These are phyloP conservation scores for Asobara japonica DNA, from an alignment of 1,140 invertebrate species.

Conservation along the genomic window DNA sequence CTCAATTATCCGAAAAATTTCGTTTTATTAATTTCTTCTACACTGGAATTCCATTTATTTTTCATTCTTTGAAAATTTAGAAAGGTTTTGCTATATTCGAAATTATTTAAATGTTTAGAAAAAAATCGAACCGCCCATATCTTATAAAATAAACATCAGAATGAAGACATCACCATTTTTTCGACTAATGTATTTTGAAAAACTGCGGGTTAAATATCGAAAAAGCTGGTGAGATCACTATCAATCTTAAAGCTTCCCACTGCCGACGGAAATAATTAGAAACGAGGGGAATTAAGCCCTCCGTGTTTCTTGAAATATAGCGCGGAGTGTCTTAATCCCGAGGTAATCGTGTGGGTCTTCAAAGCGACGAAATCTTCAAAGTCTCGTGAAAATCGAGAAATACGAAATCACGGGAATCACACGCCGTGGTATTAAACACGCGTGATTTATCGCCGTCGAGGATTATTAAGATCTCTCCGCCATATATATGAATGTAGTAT, in stretches of 20 bases:
- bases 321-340: not conserved
- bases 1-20: too few species aligned
- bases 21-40: too few species aligned
- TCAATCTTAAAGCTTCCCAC: too few species aligned
- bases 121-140: not conserved
- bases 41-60: too few species aligned
- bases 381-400: not conserved
- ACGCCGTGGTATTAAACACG: slow-evolving; percentile 14
- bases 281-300: too few species aligned
- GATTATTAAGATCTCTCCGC: slow-evolving; percentile 5
- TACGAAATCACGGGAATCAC: slow-evolving; percentile 2
- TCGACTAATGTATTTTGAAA: too few species aligned
- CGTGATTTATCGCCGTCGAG: not conserved
- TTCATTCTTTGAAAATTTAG: too few species aligned
- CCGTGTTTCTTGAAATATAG: not conserved
- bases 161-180: not conserved
- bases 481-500: too few species aligned
- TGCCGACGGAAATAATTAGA: too few species aligned
- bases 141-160: not conserved
- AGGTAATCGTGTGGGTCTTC: slow-evolving; percentile 1
- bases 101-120: not conserved
- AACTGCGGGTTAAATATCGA: too few species aligned
- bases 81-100: too few species aligned
- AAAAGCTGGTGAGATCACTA: too few species aligned
- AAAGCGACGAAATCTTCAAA: slow-evolving; percentile 9